Percentiles rank a stretch among this genome's conserved stretches.
phyloP scores from a whole-genome alignment of 2,888 invertebrate species.

The Trichopria drosophilae region DNA sequence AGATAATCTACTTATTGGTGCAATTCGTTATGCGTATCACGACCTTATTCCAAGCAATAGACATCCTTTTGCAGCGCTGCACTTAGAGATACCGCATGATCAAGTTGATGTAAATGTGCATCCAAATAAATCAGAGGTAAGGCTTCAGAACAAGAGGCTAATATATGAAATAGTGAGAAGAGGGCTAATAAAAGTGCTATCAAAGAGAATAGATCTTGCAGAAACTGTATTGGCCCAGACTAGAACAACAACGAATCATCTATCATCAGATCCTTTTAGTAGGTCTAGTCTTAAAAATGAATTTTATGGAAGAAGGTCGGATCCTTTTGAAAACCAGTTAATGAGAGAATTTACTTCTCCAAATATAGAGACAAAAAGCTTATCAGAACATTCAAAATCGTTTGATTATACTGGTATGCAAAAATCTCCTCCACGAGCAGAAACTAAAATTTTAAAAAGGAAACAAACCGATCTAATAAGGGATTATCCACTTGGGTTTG shows the following conservation, averaged over 20 bases:
- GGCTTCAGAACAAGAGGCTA: constrained; percentile 25
- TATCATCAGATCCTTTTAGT: constrained; percentile 13
- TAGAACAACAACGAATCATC: background rate
- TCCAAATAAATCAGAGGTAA: constrained; percentile 25
- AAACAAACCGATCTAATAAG: constrained; percentile 17
- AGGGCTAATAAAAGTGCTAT: constrained; percentile 22
- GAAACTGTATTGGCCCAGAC: constrained; percentile 10
- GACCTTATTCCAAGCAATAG: constrained; percentile 23
- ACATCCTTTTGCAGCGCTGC: constrained; percentile 15
- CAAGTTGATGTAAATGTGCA: constrained; percentile 26
- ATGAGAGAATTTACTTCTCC: constrained; percentile 22
- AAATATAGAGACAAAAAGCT: constrained; percentile 9
- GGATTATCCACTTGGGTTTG: constrained; percentile 14
- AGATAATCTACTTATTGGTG: constrained; percentile 24
- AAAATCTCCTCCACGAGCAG: constrained; percentile 15
- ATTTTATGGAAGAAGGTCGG: constrained; percentile 19
- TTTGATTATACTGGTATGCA: constrained; percentile 16
- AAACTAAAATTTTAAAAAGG: constrained; percentile 17
- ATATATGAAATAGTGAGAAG: constrained; percentile 28
- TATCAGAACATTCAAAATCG: constrained; percentile 18
- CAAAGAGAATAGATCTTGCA: constrained; percentile 21
- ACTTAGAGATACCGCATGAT: constrained; percentile 11
- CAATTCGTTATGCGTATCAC: constrained; percentile 22
- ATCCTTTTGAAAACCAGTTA: constrained; percentile 23
- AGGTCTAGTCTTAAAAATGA: constrained; percentile 17